A percentile compares a stretch with the other conserved stretches of the same genome.
phyloP scores from a whole-genome alignment of 1,140 invertebrate genomes.

The Agrilus planipennis region DNA sequence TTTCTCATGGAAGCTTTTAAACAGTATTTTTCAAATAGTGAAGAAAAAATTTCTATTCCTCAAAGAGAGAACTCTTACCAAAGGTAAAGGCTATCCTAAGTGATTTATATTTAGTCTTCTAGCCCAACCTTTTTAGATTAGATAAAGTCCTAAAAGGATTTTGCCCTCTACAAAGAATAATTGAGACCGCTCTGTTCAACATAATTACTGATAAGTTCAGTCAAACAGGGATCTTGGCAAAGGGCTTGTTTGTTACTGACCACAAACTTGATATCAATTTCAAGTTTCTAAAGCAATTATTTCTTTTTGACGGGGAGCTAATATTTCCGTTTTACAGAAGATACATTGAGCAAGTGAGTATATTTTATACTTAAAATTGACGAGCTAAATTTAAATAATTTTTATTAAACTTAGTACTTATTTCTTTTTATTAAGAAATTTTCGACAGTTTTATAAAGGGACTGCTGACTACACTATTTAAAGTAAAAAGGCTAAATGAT shows the following conservation, averaged over 20 bases:
- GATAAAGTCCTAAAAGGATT: conserved; percentile 16
- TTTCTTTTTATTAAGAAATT: not conserved
- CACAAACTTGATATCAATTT: conserved; percentile 40
- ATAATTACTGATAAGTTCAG: conserved; percentile 37
- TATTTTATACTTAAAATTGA: not conserved
- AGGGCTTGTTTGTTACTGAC: conserved; percentile 38
- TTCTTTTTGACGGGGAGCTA: conserved; percentile 51
- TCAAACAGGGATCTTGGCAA: conserved; percentile 39
- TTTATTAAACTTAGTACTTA: not conserved
- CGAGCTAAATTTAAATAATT: not conserved
- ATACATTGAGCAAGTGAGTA: conserved; percentile 42
- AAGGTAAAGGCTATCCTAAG: no score
- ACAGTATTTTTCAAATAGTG: no score
- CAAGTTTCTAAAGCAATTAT: conserved; percentile 40
- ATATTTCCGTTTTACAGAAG: conserved; percentile 49
- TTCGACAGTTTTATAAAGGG: conserved; percentile 1
- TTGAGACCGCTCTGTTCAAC: conserved; percentile 32
- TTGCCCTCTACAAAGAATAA: conserved; percentile 29
- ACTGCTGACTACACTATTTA: no score
- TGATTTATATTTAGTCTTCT: no score
- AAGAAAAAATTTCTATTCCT: no score
- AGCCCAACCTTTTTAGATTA: conserved; percentile 12
- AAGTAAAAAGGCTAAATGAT: no score
- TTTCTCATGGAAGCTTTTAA: conserved; percentile 27
- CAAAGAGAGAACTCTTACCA: no score